A percentile compares a stretch with the other conserved stretches of the same genome.
Evolutionary conservation across 2,797 vertebrate species (phyloP).

Genomic region (Tiaroga cobitis): DNA sequence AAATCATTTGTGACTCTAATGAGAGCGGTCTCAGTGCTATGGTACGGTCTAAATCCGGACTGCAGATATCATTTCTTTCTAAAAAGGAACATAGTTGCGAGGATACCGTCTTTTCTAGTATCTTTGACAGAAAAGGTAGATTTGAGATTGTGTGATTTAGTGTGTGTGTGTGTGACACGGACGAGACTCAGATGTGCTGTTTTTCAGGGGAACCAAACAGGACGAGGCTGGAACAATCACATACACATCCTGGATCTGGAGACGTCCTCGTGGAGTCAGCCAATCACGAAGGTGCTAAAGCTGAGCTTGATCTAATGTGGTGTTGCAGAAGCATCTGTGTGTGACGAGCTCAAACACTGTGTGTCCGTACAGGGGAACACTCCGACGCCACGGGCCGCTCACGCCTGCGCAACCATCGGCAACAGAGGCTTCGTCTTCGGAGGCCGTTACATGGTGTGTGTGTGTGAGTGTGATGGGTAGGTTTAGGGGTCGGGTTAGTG

Average conservation of each 20-base stretch:
- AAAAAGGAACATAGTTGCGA: too few relatives aligned
- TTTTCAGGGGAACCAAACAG: conserved; percentile 78
- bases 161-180: too few relatives aligned
- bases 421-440: conserved; percentile 94
- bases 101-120: too few relatives aligned
- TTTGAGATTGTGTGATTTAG: too few relatives aligned
- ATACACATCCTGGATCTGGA: conserved; percentile 93
- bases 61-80: too few relatives aligned
- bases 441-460: conserved; percentile 85
- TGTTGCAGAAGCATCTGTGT: too few relatives aligned
- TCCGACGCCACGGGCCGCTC: conserved; percentile 92
- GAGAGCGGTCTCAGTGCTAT: too few relatives aligned
- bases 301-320: neutral
- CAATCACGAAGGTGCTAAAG: conserved; percentile 84
- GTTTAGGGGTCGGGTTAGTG: too few relatives aligned
- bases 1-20: too few relatives aligned
- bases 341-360: neutral
- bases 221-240: conserved; percentile 96
- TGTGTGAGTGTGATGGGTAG: too few relatives aligned
- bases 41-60: too few relatives aligned
- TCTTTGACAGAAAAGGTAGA: too few relatives aligned
- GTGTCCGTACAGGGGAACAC: conserved; percentile 82
- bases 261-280: conserved; percentile 89
- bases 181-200: neutral
- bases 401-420: conserved; percentile 90